Base-by-base conservation (phyloP, 2,113 vertebrate species). In the Tragulus kanchil region DNA sequence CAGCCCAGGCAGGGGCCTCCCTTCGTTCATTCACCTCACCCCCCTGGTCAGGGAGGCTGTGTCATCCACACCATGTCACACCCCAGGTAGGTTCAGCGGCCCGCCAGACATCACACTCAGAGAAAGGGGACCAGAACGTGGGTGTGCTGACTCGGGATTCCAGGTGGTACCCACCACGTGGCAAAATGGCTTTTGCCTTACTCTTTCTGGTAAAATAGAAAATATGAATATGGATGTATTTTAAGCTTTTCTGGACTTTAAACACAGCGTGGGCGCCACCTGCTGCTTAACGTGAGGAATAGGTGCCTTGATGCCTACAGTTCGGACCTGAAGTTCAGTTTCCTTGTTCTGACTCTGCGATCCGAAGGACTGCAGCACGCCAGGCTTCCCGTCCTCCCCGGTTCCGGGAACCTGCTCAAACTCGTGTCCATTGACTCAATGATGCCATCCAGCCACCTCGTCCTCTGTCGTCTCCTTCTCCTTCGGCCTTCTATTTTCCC, bases 241-340 rank as follows among this genome's bases (percentile, higher is more conserved):
- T 90, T 75, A 81, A 1, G 61, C n/a, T 92, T 96, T 6, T 0
- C 31, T 45, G 21, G 58, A 52, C 97, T 98, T 98, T 97, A 98
- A 97, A 92, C 96, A 98, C 98, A 93, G 90, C 98, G 28, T 93
- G 97, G 96, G 98, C 96, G 96, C 98, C 99, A 98, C 94, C 99
- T 99, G 96, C 98, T 98, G 99, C 59, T 92, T 21, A 21, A 12
- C 83, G 78, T 71, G 56, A 96, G 85, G 95, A 92, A 83, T 58
- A 48, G 3, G 58, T 6, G 45, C 0, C 61, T 81, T 59, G 48
- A 92, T 52, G 36, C 16, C 54, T 26, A 7, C 9, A 58, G 19
- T 25, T 58, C 84, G 48, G 36, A 2, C 36, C 36, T 36, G 36
- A 36, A 36, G 36, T 36, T 36, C 36, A 36, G 36, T 36, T 36